Conservation (phyloP, 2,888 invertebrate genomes). For the Drosophila lutescens region DNA sequence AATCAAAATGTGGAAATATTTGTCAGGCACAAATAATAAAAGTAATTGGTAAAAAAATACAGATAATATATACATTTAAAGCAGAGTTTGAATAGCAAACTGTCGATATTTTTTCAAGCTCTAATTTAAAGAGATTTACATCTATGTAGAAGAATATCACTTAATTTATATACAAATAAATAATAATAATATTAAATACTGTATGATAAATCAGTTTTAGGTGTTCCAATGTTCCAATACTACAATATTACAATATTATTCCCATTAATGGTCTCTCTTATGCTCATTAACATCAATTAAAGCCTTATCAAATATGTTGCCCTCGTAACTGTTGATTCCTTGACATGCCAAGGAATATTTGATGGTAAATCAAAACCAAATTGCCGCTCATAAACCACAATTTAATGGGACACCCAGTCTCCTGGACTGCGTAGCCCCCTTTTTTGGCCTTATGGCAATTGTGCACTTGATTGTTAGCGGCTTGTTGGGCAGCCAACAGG, state of each 20-base stretch:
- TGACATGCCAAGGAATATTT: conserved; percentile 5
- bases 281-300: conserved; percentile 13
- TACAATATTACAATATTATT: no score
- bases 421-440: conserved; percentile 20
- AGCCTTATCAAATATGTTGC: conserved; percentile 4
- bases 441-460: conserved; percentile 60
- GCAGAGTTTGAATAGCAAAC: no score
- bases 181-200: neutral
- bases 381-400: conserved; percentile 71
- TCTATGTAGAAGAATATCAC: no score
- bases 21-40: no score
- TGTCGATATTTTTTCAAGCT: no score
- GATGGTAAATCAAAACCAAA: conserved; percentile 29
- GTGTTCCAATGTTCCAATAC: neutral
- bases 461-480: conserved; percentile 77
- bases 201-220: neutral
- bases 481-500: conserved; percentile 77
- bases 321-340: conserved; percentile 1
- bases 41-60: no score
- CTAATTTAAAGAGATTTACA: no score
- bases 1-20: conserved; percentile 6
- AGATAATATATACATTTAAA: no score
- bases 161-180: no score
- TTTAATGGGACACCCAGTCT: conserved; percentile 69
- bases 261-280: neutral